phyloP scores from a whole-genome alignment of 2,797 vertebrate species.

The Australoheros facetus region DNA sequence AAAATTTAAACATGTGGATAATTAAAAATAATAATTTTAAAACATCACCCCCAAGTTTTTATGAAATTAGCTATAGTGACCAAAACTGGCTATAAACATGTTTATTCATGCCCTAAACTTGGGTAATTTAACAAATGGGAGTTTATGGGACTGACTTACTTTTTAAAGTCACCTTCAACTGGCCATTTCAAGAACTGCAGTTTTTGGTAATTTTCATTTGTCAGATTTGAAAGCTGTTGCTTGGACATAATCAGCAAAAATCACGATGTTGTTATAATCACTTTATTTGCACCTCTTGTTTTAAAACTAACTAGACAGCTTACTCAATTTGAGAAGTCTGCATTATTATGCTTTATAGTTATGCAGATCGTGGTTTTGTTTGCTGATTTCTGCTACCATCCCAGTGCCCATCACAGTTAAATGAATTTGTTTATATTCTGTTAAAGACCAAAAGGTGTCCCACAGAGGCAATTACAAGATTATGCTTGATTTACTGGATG shows the following conservation, averaged over 20 bases:
- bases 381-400: background rate
- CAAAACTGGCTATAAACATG: fast-evolving
- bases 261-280: background rate
- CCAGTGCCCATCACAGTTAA: background rate
- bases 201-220: background rate
- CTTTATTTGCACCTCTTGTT: background rate
- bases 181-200: background rate
- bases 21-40: background rate
- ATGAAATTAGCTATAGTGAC: background rate
- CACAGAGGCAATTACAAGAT: background rate
- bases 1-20: too few relatives aligned
- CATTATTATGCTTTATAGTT: background rate
- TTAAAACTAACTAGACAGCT: fast-evolving
- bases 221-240: background rate
- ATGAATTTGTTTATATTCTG: background rate
- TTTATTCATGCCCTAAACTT: background rate
- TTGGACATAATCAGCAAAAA: too few relatives aligned
- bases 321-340: background rate
- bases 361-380: background rate
- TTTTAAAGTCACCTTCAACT: background rate
- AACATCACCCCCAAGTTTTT: background rate
- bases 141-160: background rate
- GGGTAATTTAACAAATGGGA: fast-evolving
- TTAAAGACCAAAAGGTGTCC: background rate
- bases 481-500: background rate